Conservation (phyloP, 2,113 vertebrate genomes). For the Phylloscopus trochilus region DNA sequence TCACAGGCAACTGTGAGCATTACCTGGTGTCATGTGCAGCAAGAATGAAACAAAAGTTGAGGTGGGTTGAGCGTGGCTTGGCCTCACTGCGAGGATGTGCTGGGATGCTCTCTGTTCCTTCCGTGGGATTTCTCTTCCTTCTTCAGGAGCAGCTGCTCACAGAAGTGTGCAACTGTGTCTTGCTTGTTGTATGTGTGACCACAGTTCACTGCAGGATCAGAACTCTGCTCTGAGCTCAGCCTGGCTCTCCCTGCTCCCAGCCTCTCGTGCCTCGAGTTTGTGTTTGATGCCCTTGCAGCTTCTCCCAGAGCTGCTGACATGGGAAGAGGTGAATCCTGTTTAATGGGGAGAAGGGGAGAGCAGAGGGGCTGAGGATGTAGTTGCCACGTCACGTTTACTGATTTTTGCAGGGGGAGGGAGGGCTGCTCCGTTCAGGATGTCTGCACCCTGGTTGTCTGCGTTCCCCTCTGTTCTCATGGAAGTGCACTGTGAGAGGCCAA, state of each 20-base stretch:
- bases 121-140: accelerated
- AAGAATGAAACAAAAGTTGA: not conserved
- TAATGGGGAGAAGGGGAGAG: not conserved
- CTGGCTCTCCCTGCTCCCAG: not conserved
- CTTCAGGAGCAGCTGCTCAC: not conserved
- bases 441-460: not conserved
- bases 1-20: not conserved
- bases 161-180: not conserved
- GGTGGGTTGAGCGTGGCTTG: not conserved
- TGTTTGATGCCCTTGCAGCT: not conserved
- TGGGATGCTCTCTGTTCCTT: accelerated
- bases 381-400: accelerated
- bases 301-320: not conserved
- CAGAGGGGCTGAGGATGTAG: not conserved
- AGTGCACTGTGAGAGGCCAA: accelerated
- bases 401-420: not conserved
- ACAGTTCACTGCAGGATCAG: not conserved
- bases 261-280: accelerated
- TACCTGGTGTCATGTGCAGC: not conserved
- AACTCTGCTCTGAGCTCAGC: not conserved
- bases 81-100: not conserved
- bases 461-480: not conserved
- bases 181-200: not conserved
- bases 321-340: not conserved
- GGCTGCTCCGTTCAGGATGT: not conserved